Evolutionary conservation across 2,888 invertebrate species (phyloP).

Genomic region (Andrena bicolor): DNA sequence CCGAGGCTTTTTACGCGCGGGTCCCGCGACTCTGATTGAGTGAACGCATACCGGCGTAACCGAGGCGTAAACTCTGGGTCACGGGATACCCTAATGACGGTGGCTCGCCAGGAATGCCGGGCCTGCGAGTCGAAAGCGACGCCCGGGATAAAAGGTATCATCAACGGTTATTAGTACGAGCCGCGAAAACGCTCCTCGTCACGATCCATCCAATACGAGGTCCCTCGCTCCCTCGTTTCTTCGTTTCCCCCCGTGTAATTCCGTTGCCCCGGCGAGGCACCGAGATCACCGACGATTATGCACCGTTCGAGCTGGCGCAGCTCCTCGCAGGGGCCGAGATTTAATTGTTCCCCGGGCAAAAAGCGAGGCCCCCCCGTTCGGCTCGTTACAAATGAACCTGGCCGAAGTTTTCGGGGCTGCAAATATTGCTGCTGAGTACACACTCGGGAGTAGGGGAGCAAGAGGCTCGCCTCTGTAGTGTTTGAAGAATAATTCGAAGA

Average conservation of each 20-base stretch:
- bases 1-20: constrained; percentile 24
- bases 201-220: not conserved
- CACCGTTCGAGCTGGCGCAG: constrained; percentile 16
- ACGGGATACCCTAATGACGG: constrained; percentile 23
- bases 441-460: constrained; percentile 16
- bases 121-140: constrained; percentile 34
- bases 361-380: constrained; percentile 17
- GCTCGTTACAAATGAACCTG: constrained; percentile 35
- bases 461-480: not conserved
- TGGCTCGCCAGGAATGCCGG: constrained; percentile 39
- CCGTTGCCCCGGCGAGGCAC: not conserved
- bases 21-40: not conserved
- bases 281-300: constrained; percentile 38
- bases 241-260: not conserved
- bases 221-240: not conserved
- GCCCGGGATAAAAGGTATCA: constrained; percentile 53
- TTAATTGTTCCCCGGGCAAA: constrained; percentile 55
- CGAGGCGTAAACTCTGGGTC: constrained; percentile 26
- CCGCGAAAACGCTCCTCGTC: constrained; percentile 24
- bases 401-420: constrained; percentile 56
- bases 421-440: constrained; percentile 56
- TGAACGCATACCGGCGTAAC: constrained; percentile 44
- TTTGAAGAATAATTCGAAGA: constrained; percentile 63
- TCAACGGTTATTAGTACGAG: constrained; percentile 48
- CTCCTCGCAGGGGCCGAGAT: constrained; percentile 31